Conservation (phyloP, 1,140 invertebrate species). For the Radopholus similis region DNA sequence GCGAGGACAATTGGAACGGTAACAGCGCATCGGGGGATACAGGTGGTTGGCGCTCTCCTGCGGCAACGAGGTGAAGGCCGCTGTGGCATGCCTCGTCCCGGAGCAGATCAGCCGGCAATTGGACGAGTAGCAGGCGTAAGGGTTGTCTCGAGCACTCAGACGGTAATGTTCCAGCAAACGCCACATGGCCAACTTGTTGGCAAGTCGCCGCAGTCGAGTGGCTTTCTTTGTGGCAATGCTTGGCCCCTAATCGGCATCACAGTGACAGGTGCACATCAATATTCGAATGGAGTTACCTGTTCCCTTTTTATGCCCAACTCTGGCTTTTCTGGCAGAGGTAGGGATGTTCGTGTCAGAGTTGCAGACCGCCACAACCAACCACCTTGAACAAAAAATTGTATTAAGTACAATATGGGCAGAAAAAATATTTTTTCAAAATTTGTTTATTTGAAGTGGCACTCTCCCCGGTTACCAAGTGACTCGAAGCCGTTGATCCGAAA, state of each 20-base stretch:
- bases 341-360: background rate
- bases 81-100: background rate
- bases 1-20: slow-evolving; percentile 30
- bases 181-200: slow-evolving; percentile 17
- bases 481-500: slow-evolving; percentile 37
- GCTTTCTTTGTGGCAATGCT: slow-evolving; percentile 13
- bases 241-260: background rate
- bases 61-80: slow-evolving; percentile 6
- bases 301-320: no score
- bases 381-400: background rate
- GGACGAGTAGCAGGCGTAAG: slow-evolving; percentile 23
- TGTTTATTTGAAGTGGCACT: background rate
- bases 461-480: slow-evolving; percentile 23
- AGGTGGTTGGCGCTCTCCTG: slow-evolving; percentile 11
- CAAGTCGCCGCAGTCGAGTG: slow-evolving; percentile 7
- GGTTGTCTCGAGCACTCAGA: no score
- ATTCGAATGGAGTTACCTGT: no score
- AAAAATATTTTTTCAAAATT: background rate
- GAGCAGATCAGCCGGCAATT: slow-evolving; percentile 12
- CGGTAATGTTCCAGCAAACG: slow-evolving; percentile 10
- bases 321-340: slow-evolving; percentile 22
- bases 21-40: slow-evolving; percentile 9
- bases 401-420: background rate
- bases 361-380: slow-evolving; percentile 41
- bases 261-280: background rate